Percentiles rank a stretch among this genome's conserved stretches.
These are phyloP conservation scores for Athene cunicularia DNA, from an alignment of 2,113 vertebrate species.

Conservation along the genomic window DNA sequence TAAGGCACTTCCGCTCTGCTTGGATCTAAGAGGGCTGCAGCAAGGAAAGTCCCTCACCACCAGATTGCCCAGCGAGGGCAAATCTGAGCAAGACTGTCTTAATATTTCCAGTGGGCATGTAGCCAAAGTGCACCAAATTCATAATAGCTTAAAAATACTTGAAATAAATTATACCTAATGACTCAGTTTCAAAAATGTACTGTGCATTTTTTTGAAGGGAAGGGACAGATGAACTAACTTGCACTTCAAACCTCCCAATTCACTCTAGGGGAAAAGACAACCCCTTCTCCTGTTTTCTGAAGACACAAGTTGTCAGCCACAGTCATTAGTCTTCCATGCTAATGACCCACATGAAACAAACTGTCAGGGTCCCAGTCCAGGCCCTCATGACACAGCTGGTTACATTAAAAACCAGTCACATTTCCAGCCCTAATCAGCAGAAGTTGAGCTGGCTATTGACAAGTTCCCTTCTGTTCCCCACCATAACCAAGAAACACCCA, in stretches of 20 bases:
- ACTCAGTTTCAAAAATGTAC: conserved; percentile 16
- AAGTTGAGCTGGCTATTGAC: background rate
- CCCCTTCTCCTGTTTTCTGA: background rate
- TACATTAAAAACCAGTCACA: background rate
- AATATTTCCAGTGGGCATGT: background rate
- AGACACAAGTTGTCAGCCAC: background rate
- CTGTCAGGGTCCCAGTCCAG: background rate
- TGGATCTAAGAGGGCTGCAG: background rate
- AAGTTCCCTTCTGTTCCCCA: background rate
- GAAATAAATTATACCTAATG: conserved; percentile 19
- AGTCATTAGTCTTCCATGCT: background rate
- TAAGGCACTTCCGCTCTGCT: background rate
- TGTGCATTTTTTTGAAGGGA: conserved; percentile 34
- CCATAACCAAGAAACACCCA: rapidly evolving
- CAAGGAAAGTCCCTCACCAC: background rate
- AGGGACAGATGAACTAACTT: conserved; percentile 1
- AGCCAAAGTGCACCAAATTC: background rate
- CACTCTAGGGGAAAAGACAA: background rate
- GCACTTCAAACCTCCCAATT: background rate
- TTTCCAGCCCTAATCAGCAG: background rate
- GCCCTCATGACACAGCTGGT: background rate
- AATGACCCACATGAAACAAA: background rate
- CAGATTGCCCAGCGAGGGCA: background rate
- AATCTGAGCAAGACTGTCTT: background rate
- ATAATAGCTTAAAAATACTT: conserved; percentile 5